These are phyloP conservation scores for Steinernema scapterisci DNA, from an alignment of 2,888 invertebrate genomes.

Conservation along the genomic window DNA sequence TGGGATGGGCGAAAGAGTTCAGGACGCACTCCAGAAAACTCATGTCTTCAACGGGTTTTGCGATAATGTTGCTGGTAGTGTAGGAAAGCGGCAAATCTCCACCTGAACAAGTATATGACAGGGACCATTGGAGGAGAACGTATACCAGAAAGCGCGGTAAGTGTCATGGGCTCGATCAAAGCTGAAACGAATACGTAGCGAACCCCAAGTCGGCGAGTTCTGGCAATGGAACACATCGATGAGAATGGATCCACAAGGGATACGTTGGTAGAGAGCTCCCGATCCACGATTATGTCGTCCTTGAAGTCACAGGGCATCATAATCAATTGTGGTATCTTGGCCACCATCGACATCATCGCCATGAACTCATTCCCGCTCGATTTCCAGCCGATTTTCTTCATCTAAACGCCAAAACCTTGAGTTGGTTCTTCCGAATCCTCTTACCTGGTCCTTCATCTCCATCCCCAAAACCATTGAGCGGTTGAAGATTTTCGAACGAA, in stretches of 20 bases:
- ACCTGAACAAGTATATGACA: no score
- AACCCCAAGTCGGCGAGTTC: not conserved
- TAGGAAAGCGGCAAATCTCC: not conserved
- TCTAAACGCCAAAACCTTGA: not conserved
- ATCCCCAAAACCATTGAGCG: not conserved
- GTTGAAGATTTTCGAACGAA: not conserved
- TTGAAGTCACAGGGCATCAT: slow-evolving; percentile 21
- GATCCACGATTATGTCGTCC: not conserved
- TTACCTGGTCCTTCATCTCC: not conserved
- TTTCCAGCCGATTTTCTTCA: not conserved
- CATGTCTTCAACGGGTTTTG: not conserved
- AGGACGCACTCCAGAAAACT: not conserved
- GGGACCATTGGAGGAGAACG: no score
- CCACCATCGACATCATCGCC: not conserved
- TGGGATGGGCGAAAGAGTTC: not conserved
- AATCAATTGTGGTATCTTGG: not conserved
- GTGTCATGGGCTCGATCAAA: not conserved
- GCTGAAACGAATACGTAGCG: not conserved
- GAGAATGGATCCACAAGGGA: slow-evolving; percentile 11
- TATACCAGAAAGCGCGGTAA: not conserved
- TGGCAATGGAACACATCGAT: not conserved
- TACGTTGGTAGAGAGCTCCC: not conserved
- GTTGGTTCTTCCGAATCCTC: not conserved
- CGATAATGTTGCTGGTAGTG: not conserved
- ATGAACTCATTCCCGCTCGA: not conserved